A percentile compares a stretch with the other conserved stretches of the same genome.
Conservation (phyloP, 1,140 invertebrate species). For the Apis dorsata region DNA sequence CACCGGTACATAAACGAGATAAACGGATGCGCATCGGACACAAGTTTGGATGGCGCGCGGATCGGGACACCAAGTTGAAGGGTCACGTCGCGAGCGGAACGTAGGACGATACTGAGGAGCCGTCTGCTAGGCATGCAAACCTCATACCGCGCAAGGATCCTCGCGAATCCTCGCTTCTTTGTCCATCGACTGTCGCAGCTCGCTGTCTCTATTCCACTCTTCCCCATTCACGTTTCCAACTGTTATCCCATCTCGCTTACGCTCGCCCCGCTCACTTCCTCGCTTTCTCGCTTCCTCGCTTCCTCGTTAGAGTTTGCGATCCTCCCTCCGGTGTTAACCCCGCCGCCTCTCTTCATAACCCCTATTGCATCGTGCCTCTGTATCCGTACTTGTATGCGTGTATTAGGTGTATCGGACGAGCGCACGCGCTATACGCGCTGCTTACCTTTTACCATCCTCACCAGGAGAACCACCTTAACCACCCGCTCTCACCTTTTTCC, state of each 20-base stretch:
- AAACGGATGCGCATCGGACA: neutral
- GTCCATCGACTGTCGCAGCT: conserved; percentile 29
- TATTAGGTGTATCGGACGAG: conserved; percentile 15
- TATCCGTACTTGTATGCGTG: neutral
- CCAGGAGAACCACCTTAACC: conserved; percentile 13
- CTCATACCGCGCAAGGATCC: conserved; percentile 59
- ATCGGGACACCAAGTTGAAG: conserved; percentile 23
- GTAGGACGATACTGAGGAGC: conserved; percentile 61
- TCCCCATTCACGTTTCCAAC: conserved; percentile 35
- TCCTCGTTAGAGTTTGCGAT: conserved; percentile 18
- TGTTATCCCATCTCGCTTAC: neutral
- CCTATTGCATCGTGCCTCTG: neutral
- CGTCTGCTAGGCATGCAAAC: conserved; percentile 53
- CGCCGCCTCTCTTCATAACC: conserved; percentile 9
- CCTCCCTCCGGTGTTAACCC: conserved; percentile 41
- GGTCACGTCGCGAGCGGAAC: conserved; percentile 54
- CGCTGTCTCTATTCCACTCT: conserved; percentile 24
- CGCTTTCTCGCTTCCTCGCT: conserved; percentile 18
- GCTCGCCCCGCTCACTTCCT: conserved; percentile 4
- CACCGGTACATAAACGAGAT: neutral
- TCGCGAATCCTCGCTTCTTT: conserved; percentile 25
- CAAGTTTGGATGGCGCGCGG: conserved; percentile 11
- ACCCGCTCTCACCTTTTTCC: conserved; percentile 41
- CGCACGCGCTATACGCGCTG: conserved; percentile 48
- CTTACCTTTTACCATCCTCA: conserved; percentile 48